Base-by-base conservation (phyloP, 2,113 vertebrate species). In the Amia ocellicauda region DNA sequence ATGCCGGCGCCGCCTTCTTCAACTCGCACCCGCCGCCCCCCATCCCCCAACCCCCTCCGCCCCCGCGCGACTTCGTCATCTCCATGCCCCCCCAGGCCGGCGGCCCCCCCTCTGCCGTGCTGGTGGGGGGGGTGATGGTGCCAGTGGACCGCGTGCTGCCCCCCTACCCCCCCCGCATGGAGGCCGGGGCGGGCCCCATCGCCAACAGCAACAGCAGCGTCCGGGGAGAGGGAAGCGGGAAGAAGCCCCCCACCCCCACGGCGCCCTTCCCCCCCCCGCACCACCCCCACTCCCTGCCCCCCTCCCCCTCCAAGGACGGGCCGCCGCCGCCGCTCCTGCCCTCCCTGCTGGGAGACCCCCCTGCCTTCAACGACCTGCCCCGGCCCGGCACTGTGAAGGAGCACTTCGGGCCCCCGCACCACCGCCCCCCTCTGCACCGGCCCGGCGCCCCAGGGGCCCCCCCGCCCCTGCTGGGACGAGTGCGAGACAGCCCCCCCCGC, bases 341-440 rank as follows among this genome's bases (percentile, higher is more conserved):
- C 10, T 85, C 82, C 0, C 63, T 82, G 62, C 72, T 84, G 14
- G 82, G 77, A 0, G 87, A 89, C n/a, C 81, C 81, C 29, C 85
- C 80, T 3, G 77, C 76, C 10, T 58, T 79, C 58, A 72, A 89
- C 45, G 79, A 88, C 68, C 55, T 80, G 26, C 92, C 88, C 60
- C 91, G 85, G 43, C 83, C 84, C n/a, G 91, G 92, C 79, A 87
- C 92, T 1, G 73, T 95, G 55, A 93, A 94, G 68, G 94, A 97
- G 78, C 83, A 85, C 63, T 94, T 93, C 53, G 29, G 69, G 4
- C 77, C 86, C 50, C 89, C n/a, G n/a, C n/a, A 84, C n/a, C 59
- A 90, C 3, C 77, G 80, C 2, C 80, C 81, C 54, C 78, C 90
- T 13, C 86, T 90, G 69, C 88, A 86, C 65, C 86, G 74, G 57